Conservation (phyloP, 2,797 vertebrate species). For the Acipenser ruthenus region DNA sequence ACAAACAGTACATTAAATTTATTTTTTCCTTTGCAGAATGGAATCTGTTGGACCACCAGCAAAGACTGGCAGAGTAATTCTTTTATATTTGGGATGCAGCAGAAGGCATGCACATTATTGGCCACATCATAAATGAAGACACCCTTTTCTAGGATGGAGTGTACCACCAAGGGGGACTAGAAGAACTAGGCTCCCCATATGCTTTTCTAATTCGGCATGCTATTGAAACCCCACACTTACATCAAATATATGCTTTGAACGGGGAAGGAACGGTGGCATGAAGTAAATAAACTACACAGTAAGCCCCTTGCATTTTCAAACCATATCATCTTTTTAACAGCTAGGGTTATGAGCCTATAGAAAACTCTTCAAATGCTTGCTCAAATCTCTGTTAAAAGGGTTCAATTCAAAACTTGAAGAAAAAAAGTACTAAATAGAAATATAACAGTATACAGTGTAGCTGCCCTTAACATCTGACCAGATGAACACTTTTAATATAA, state of each 20-base stretch:
- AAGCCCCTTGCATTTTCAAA: too few species aligned
- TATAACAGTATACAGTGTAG: too few species aligned
- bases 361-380: too few species aligned
- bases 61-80: conserved; percentile 17
- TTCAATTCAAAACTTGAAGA: too few species aligned
- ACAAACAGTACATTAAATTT: conserved; percentile 11
- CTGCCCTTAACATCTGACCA: too few species aligned
- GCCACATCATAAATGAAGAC: conserved; percentile 36
- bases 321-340: too few species aligned
- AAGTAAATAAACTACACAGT: conserved; percentile 9
- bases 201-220: conserved; percentile 27
- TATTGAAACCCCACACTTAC: conserved; percentile 40
- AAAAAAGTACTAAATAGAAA: too few species aligned
- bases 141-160: conserved; percentile 13
- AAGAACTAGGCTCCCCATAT: conserved; percentile 37
- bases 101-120: conserved; percentile 19
- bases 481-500: too few species aligned
- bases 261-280: conserved; percentile 13
- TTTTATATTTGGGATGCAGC: conserved; percentile 23
- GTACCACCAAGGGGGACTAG: conserved; percentile 27
- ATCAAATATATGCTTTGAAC: conserved; percentile 24
- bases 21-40: conserved; percentile 23
- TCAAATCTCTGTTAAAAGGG: too few species aligned
- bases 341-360: too few species aligned
- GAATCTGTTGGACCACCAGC: conserved; percentile 33